Evolutionary conservation across 2,113 vertebrate species (phyloP).

Genomic region (Chauna torquata): DNA sequence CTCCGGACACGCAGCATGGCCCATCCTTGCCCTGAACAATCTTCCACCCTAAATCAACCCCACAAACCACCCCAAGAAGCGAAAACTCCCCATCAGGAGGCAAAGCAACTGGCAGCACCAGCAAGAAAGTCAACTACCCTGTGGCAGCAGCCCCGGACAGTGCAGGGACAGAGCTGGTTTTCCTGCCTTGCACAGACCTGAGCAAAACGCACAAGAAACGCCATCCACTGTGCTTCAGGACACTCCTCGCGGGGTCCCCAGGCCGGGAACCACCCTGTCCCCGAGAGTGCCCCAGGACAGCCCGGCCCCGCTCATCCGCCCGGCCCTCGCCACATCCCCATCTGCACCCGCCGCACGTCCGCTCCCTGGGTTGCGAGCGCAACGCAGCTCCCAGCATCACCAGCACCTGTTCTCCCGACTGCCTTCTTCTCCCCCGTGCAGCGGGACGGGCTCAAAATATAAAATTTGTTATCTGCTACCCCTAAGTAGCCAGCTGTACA

Average conservation of each 20-base stretch:
- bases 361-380: too few relatives aligned
- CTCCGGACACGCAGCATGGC: accelerated
- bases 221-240: neutral
- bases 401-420: neutral
- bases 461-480: neutral
- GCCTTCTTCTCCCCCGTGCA: neutral
- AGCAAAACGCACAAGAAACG: neutral
- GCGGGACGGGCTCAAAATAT: neutral
- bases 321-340: too few relatives aligned
- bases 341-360: neutral
- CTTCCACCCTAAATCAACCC: neutral
- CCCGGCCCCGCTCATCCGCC: too few relatives aligned
- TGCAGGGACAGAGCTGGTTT: neutral
- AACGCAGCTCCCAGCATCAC: neutral
- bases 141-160: too few relatives aligned
- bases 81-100: neutral
- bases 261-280: neutral
- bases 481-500: neutral
- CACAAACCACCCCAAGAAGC: neutral
- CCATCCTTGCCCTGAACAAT: neutral
- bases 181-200: neutral
- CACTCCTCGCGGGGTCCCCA: neutral
- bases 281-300: too few relatives aligned
- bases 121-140: neutral
- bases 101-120: neutral